A percentile compares a stretch with the other conserved stretches of the same genome.
These are phyloP conservation scores for Ahaetulla prasina DNA, from an alignment of 2,113 vertebrate genomes.

Conservation along the genomic window DNA sequence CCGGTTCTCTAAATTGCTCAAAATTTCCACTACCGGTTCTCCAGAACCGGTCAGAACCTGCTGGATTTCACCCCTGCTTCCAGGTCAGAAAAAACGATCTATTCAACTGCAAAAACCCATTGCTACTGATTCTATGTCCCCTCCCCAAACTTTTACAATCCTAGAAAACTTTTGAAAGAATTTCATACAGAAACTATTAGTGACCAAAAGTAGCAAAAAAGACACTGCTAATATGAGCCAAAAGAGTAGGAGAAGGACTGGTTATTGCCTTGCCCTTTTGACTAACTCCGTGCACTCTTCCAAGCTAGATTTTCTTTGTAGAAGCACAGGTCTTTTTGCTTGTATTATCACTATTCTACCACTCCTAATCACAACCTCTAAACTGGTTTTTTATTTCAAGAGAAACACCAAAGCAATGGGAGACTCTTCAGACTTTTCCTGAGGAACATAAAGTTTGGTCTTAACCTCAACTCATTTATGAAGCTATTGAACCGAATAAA, in stretches of 20 bases:
- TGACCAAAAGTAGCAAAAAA: not conserved
- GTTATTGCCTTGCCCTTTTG: not conserved
- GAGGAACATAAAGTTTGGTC: not conserved
- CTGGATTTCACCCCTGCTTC: too few relatives aligned
- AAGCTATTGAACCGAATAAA: not conserved
- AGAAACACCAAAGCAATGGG: not conserved
- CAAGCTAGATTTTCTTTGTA: not conserved
- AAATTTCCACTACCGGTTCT: too few relatives aligned
- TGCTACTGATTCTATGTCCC: not conserved
- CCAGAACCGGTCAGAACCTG: too few relatives aligned
- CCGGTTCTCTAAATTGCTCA: too few relatives aligned
- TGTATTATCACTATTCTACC: not conserved
- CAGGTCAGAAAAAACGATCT: not conserved
- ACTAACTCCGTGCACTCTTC: too few relatives aligned
- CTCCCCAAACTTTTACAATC: not conserved
- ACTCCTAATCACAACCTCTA: not conserved
- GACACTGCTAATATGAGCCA: not conserved
- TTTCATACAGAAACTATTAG: not conserved
- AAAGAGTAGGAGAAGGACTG: not conserved
- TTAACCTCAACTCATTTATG: not conserved
- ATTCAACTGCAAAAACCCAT: not conserved
- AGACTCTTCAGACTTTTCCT: not conserved
- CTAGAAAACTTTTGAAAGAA: not conserved
- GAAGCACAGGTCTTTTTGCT: not conserved
- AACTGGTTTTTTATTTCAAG: not conserved